These are phyloP conservation scores for Cyanistes caeruleus DNA, from an alignment of 2,113 vertebrate species.

Conservation along the genomic window DNA sequence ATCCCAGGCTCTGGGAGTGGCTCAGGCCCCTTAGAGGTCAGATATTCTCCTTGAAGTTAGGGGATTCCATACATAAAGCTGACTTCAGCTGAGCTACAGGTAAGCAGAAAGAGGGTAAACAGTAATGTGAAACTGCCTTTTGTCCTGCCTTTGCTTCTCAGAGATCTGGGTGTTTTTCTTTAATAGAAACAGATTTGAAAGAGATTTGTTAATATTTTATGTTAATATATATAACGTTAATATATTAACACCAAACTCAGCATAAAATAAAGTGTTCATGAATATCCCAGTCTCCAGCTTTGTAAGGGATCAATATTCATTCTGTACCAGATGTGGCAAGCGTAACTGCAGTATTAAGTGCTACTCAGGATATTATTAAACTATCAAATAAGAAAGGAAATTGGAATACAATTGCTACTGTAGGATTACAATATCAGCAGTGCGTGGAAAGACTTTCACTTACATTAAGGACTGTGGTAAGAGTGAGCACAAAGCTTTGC, in stretches of 20 bases:
- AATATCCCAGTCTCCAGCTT: not conserved
- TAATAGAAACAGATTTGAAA: not conserved
- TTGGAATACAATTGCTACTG: not conserved
- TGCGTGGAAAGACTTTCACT: not conserved
- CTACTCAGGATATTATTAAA: not conserved
- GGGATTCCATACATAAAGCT: not conserved
- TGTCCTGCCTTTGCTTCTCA: not conserved
- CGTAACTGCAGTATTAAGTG: not conserved
- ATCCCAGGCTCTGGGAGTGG: not conserved
- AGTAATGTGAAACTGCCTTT: not conserved
- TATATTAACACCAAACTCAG: not conserved
- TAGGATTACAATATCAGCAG: not conserved
- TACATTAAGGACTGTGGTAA: not conserved
- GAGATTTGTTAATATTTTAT: too few species aligned
- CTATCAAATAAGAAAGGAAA: not conserved
- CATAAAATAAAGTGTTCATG: not conserved
- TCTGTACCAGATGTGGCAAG: not conserved
- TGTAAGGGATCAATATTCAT: not conserved
- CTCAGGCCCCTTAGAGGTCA: not conserved
- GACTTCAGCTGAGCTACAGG: not conserved
- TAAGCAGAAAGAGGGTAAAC: not conserved
- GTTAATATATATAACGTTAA: not conserved
- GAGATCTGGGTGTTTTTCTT: not conserved
- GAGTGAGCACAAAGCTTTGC: not conserved
- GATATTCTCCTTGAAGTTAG: not conserved